Evolutionary conservation across 2,888 invertebrate genomes (phyloP).

Genomic region (Hypena proboscidalis): DNA sequence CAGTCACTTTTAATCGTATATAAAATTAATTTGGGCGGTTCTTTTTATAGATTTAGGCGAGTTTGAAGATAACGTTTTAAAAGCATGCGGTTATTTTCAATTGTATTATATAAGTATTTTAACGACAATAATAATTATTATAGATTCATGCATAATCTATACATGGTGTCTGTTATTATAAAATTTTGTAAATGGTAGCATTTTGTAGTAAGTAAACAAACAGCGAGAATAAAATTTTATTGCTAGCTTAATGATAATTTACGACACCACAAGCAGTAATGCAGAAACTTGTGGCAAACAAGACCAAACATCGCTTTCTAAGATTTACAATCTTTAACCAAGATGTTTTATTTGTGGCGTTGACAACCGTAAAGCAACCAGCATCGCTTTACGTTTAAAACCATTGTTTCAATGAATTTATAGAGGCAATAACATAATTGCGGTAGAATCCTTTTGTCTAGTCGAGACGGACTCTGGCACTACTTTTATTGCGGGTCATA

Average conservation of each 20-base stretch:
- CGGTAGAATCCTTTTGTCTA: slow-evolving; percentile 69
- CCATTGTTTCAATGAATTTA: slow-evolving; percentile 68
- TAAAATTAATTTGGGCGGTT: no score
- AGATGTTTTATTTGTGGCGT: slow-evolving; percentile 66
- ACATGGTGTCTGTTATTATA: no score
- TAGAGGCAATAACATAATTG: slow-evolving; percentile 72
- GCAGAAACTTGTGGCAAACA: slow-evolving; percentile 36
- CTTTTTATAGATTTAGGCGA: no score
- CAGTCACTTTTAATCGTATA: no score
- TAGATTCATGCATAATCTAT: no score
- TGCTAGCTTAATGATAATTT: slow-evolving; percentile 4
- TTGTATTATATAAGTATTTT: no score
- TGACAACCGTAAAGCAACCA: slow-evolving; percentile 67
- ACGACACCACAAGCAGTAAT: slow-evolving; percentile 20
- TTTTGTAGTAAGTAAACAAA: neutral
- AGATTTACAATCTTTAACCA: slow-evolving; percentile 55
- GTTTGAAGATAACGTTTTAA: no score
- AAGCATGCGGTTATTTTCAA: no score
- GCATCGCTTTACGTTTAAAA: slow-evolving; percentile 53
- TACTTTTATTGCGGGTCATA: slow-evolving; percentile 65
- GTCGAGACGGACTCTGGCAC: slow-evolving; percentile 47
- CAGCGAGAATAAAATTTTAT: neutral
- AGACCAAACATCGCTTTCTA: slow-evolving; percentile 44
- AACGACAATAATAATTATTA: no score
- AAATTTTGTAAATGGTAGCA: neutral